Base-by-base conservation (phyloP, 1,140 invertebrate species). In the Cotesia chilonis region DNA sequence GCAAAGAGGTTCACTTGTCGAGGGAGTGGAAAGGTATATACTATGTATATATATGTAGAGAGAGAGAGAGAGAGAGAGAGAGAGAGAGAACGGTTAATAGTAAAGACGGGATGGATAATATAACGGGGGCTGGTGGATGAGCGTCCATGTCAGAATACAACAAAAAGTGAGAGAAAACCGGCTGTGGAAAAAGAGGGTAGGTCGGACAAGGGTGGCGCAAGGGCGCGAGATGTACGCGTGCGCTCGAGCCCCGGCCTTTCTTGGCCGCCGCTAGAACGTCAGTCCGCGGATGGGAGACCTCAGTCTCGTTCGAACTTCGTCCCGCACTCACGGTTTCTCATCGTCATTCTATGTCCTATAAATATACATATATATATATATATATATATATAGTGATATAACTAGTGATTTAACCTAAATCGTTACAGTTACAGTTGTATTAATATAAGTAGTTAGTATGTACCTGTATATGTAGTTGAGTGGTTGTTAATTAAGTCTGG, bases 241-340 rank as follows among this genome's bases (percentile, higher is more conserved):
- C 77, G 73, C 73, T 55, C 36, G 57, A 68, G 47, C 55, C 71
- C 65, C 71, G 57, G 71, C 71, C 67, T 72, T 70, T 41, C 20
- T 35, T 38, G 47, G 63, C 63, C n/a, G 57, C 71, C 52, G 59
- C 17, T 17, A 69, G 70, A 68, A 75, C 71, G 74, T 9, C 75
- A 81, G 80, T 81, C 71, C 61, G 75, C 79, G 76, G 28, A 28
- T 28, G 28, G 73, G 72, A 74, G 79, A 76, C 77, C 74, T 72
- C 65, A 76, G 76, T 77, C 66, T 60, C 73, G 76, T 76, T 70
- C 41, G 73, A 67, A 73, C 37, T 28, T 28, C 70, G 74, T 72
- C 41, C 72, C 70, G 47, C 65, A 74, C 61, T 28, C 59, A 70
- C 73, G 5, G 77, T 17, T 59, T 73, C 57, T 38, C 59, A 57